Conservation (phyloP, 2,797 vertebrate species). For the Paedocypris micromegethes region DNA sequence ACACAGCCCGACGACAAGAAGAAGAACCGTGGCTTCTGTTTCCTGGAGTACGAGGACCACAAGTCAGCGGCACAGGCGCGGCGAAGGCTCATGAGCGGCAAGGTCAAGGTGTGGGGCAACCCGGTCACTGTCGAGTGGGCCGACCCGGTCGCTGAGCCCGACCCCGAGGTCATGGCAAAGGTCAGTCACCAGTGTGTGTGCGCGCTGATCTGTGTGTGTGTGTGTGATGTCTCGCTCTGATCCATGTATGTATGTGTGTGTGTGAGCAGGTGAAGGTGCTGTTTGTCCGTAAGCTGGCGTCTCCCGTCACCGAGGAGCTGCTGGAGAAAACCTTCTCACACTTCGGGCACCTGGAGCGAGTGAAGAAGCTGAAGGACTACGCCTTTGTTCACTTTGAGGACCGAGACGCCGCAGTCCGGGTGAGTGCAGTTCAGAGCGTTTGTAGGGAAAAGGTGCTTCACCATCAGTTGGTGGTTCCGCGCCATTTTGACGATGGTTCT, state of each 20-base stretch:
- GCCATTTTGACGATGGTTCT: too few species aligned
- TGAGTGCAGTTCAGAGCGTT: slow-evolving; percentile 43
- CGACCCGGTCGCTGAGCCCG: slow-evolving; percentile 95
- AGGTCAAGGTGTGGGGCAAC: slow-evolving; percentile 98
- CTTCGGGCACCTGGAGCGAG: slow-evolving; percentile 96
- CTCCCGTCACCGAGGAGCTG: slow-evolving; percentile 93
- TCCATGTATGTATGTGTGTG: slow-evolving; percentile 3
- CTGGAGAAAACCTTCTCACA: slow-evolving; percentile 95
- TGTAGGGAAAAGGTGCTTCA: too few species aligned
- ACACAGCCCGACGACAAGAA: slow-evolving; percentile 99
- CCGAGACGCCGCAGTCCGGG: slow-evolving; percentile 93
- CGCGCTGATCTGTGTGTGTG: neutral
- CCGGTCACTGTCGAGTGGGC: slow-evolving; percentile 98
- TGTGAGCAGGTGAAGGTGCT: slow-evolving; percentile 88
- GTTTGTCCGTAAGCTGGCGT: slow-evolving; percentile 96
- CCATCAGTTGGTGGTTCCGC: too few species aligned
- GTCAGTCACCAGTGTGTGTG: slow-evolving; percentile 53
- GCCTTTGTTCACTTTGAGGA: slow-evolving; percentile 99
- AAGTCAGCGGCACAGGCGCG: slow-evolving; percentile 97
- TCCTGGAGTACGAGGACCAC: slow-evolving; percentile 97
- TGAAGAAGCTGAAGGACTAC: slow-evolving; percentile 98
- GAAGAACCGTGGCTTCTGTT: slow-evolving; percentile 98
- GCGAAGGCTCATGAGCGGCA: slow-evolving; percentile 97
- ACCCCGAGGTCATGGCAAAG: slow-evolving; percentile 98
- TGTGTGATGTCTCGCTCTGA: neutral